Evolutionary conservation across 1,140 invertebrate genomes (phyloP).

Genomic region (Brachionus calyciflorus): DNA sequence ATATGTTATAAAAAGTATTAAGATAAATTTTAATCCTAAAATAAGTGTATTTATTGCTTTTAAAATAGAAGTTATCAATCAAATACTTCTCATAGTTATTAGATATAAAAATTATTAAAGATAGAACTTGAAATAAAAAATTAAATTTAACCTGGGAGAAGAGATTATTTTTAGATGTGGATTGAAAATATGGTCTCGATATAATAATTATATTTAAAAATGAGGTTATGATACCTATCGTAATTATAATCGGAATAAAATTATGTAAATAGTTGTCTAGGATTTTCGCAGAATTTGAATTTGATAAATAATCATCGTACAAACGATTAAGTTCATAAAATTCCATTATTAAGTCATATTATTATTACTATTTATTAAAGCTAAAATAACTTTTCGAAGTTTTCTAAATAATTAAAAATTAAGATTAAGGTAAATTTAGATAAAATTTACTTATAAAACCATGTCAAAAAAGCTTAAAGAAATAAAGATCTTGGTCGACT

Average conservation of each 20-base stretch:
- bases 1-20: conserved; percentile 9
- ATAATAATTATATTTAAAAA: not conserved
- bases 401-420: too few relatives aligned
- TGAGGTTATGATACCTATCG: not conserved
- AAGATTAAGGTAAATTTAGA: too few relatives aligned
- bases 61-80: conserved; percentile 41
- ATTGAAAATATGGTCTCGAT: conserved; percentile 5
- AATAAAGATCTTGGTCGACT: too few relatives aligned
- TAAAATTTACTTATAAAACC: too few relatives aligned
- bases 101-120: not conserved
- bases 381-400: too few relatives aligned
- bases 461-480: too few relatives aligned
- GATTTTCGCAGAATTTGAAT: not conserved
- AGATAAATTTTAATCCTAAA: conserved; percentile 26
- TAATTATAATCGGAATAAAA: not conserved
- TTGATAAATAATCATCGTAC: not conserved
- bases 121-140: conserved; percentile 36
- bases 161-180: conserved; percentile 20
- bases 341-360: too few relatives aligned
- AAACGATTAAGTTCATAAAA: conserved; percentile 43
- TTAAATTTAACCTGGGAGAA: not conserved
- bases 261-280: not conserved
- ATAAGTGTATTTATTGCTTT: conserved; percentile 12
- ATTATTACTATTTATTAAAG: conserved; percentile 20
- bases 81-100: conserved; percentile 31